A percentile compares a stretch with the other conserved stretches of the same genome.
phyloP scores from a whole-genome alignment of 2,888 invertebrate species.

The Netelia inedita region DNA sequence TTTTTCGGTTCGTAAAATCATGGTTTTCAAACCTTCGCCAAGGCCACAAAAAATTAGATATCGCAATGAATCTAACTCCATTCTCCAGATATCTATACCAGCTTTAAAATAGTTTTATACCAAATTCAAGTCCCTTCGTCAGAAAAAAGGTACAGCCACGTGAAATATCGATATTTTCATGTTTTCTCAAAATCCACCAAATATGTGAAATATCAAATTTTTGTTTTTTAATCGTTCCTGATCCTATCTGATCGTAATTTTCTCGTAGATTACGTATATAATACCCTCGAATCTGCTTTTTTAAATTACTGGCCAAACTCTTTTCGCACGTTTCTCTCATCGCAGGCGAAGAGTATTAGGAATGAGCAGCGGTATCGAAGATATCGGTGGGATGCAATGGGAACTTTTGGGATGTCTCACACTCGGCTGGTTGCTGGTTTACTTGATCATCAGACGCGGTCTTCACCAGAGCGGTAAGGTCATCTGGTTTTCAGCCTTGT shows the following conservation, averaged over 20 bases:
- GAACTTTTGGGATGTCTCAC: constrained; percentile 88
- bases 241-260: too few relatives aligned
- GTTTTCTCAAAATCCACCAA: neutral
- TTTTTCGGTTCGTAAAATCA: too few relatives aligned
- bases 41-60: too few relatives aligned
- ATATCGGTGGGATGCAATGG: constrained; percentile 89
- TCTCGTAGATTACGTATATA: too few relatives aligned
- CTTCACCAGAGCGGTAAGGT: constrained; percentile 92
- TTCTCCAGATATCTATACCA: neutral
- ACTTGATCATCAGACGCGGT: constrained; percentile 90
- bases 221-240: too few relatives aligned
- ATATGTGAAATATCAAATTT: too few relatives aligned
- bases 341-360: constrained; percentile 88
- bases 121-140: neutral
- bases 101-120: neutral
- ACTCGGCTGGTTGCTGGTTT: constrained; percentile 90
- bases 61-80: too few relatives aligned
- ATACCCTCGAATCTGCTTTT: constrained; percentile 82
- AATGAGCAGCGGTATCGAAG: constrained; percentile 87
- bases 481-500: constrained; percentile 92
- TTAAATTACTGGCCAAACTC: too few relatives aligned
- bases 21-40: too few relatives aligned
- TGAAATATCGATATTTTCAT: neutral
- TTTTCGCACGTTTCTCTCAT: neutral
- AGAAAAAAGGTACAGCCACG: too few relatives aligned